These are phyloP conservation scores for Dermochelys coriacea DNA, from an alignment of 2,797 vertebrate species.

Conservation along the genomic window DNA sequence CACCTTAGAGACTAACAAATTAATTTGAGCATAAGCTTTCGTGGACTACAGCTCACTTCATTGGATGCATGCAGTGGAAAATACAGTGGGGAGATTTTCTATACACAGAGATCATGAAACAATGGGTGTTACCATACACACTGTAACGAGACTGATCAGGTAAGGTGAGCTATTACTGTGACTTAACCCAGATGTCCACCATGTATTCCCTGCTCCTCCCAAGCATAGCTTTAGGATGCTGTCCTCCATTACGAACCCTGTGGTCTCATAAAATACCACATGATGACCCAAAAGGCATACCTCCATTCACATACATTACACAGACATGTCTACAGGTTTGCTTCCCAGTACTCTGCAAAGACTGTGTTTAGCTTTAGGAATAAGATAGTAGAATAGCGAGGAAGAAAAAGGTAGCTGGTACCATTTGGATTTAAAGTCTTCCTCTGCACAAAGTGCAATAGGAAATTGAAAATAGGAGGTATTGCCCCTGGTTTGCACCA, in stretches of 20 bases:
- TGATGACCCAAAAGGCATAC: neutral
- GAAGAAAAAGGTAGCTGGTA: neutral
- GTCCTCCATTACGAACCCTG: neutral
- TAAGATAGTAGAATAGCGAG: neutral
- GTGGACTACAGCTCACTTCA: too few relatives aligned
- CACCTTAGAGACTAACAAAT: too few relatives aligned
- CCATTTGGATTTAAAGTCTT: neutral
- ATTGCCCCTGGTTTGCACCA: neutral
- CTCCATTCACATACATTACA: neutral
- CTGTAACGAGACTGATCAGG: too few relatives aligned
- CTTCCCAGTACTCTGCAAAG: neutral
- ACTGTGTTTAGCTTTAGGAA: neutral
- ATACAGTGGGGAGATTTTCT: too few relatives aligned
- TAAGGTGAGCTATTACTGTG: neutral
- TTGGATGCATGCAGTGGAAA: too few relatives aligned
- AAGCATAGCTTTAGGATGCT: neutral
- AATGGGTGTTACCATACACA: too few relatives aligned
- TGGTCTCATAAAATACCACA: neutral
- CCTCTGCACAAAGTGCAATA: neutral
- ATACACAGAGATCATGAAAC: too few relatives aligned
- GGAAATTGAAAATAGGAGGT: neutral
- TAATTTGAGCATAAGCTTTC: too few relatives aligned
- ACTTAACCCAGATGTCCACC: neutral
- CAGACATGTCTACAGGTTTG: neutral
- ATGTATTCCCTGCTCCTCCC: neutral